Evolutionary conservation across 2,797 vertebrate genomes (phyloP), one percentile per base, ranked within the genome.

Genomic region (Pipistrellus nathusii): DNA sequence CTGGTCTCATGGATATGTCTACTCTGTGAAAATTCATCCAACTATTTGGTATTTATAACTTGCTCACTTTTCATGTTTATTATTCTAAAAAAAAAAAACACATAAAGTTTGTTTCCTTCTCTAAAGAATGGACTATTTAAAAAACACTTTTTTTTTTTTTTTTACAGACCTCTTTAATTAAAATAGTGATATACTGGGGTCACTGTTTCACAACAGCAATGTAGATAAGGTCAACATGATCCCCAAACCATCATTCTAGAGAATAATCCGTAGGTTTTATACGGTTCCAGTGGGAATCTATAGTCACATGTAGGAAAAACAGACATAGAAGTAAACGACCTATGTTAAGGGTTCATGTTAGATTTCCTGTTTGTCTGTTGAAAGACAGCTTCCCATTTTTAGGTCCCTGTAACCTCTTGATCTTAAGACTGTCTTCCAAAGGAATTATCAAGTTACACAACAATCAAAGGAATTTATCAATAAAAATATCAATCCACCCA

Each of bases 401-500:
- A 81, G 96, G 94, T 95, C 93, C 85, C 81, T 77, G 30, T 95
- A 84, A 97, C 95, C 94, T 95, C 96, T 91, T 97, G 96, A 97
- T 97, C 97, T 95, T 91, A 96, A 12, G 66, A 90, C 96, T 87
- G 89, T 94, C 95, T 97, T 95, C 85, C 95, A 96, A 83, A 89
- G 86, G 95, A 97, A 94, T 96, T 98, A 97, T 94, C 96, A 46
- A 88, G 96, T 97, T 95, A 98, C 93, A 97, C 72, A 90, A 96
- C 59, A 85, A 97, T 97, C 95, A 98, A 97, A 97, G 94, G 95
- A 97, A 97, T 96, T 73, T 93, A 94, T 98, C 96, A 97, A 97
- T 93, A 97, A 97, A 96, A 90, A 41, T 17, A 95, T 41, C 87
- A 77, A 80, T n/a, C 53, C 35, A 68, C 21, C 53, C 69, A 82